phyloP scores from a whole-genome alignment of 1,140 invertebrate genomes.

The Penaeus indicus region DNA sequence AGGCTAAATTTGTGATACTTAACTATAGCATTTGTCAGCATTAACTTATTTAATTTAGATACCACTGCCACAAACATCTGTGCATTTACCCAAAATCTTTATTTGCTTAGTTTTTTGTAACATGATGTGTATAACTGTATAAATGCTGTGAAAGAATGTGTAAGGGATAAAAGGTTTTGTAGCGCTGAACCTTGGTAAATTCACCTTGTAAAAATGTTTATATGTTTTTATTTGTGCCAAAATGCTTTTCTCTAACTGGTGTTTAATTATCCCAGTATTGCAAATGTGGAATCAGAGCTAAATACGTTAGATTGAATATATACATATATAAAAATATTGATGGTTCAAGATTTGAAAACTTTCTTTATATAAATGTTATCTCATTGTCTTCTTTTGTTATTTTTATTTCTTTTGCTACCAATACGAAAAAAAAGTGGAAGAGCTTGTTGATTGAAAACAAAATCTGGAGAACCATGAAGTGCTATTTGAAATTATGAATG shows the following conservation, averaged over 20 bases:
- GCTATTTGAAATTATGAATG: too few species aligned
- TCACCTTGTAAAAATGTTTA: conserved; percentile 61
- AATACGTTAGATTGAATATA: too few species aligned
- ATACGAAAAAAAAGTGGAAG: too few species aligned
- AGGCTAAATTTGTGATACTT: conserved; percentile 44
- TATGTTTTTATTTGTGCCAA: conserved; percentile 65
- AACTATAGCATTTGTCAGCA: conserved; percentile 47
- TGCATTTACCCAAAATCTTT: conserved; percentile 49
- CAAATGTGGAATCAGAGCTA: too few species aligned
- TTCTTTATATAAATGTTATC: too few species aligned
- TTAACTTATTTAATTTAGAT: conserved; percentile 37
- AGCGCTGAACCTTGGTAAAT: conserved; percentile 41
- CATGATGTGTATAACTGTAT: conserved; percentile 59
- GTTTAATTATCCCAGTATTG: neutral
- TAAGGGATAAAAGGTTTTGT: conserved; percentile 51
- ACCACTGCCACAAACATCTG: conserved; percentile 58
- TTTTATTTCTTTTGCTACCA: too few species aligned
- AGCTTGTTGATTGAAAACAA: too few species aligned
- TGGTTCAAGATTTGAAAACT: too few species aligned
- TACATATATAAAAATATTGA: too few species aligned
- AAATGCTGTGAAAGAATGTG: conserved; percentile 23
- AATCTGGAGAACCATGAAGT: too few species aligned
- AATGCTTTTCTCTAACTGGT: conserved; percentile 55
- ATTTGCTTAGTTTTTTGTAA: conserved; percentile 52
- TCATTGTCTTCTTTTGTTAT: too few species aligned